phyloP scores from a whole-genome alignment of 2,113 vertebrate species.

The Spilogale gracilis region DNA sequence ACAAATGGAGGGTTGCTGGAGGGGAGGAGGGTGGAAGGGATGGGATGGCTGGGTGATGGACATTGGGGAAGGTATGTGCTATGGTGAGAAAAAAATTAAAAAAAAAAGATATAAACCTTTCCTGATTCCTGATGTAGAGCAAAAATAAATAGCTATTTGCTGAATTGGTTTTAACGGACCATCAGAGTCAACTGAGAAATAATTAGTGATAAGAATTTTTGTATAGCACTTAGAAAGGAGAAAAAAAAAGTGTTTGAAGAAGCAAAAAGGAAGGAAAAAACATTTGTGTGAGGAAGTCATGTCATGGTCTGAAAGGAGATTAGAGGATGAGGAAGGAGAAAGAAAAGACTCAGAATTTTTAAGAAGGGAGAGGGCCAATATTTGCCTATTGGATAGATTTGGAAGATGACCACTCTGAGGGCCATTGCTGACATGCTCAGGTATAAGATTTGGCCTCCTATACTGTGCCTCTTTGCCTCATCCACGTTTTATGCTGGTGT shows the following conservation, averaged over 20 bases:
- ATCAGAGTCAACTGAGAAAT: background rate
- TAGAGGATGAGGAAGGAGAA: background rate
- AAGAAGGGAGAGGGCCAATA: background rate
- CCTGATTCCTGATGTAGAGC: background rate
- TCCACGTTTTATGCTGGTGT: background rate
- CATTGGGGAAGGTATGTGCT: too few species aligned
- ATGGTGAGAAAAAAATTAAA: too few species aligned
- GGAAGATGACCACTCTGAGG: accelerated
- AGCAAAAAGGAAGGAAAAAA: background rate
- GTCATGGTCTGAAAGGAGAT: background rate
- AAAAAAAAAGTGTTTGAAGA: background rate
- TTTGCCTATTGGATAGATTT: background rate
- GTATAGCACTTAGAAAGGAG: background rate
- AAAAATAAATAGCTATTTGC: conserved; percentile 43
- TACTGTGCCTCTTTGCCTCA: background rate
- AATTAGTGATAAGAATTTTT: background rate
- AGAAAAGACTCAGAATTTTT: background rate
- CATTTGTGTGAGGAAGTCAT: background rate
- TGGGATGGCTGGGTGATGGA: too few species aligned
- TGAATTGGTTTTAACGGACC: background rate
- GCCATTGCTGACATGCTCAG: background rate
- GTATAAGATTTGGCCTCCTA: background rate
- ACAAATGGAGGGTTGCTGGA: too few species aligned
- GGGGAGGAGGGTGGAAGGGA: too few species aligned
- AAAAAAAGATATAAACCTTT: background rate